Base-by-base conservation (phyloP, 2,888 invertebrate genomes). In the Ophioninae sp. region DNA sequence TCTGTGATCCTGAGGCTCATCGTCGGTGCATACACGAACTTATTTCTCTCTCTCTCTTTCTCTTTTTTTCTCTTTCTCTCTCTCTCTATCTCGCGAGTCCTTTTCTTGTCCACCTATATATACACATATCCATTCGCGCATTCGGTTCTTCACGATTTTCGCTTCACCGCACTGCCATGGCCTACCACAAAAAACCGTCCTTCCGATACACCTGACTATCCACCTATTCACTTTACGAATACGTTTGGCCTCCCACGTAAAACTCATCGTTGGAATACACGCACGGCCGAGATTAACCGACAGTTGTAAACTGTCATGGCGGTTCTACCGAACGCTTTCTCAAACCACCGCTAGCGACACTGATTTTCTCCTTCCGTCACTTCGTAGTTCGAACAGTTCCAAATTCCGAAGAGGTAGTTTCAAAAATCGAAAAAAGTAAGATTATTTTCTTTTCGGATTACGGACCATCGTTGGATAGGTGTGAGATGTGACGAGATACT, bases 1-100 rank as follows among this genome's bases (percentile, higher is more conserved):
- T 77, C 80, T 85, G 81, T 81, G 83, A 83, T 83, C 85, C 87
- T 79, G 73, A 64, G 72, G 61, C 65, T 76, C 79, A 80, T 76
- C 79, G n/a, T 17, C 68, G 51, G 59, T 77, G 59, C 68, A 56
- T 58, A 41, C 67, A 44, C 22, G 91, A 92, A 93, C 86, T 89
- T 90, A 89, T 90, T 89, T 88, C 89, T 89, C 89, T 88, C 86
- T 89, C 86, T 86, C 85, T 85, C 87, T 86, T 22, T 71, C 59
- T 74, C 39, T 67, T 22, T 69, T 58, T 64, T 59, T 63, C 30
- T 64, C 68, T 68, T 51, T 75, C 86, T 89, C 85, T 87, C 84
- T 86, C 87, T 86, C 73, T 39, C 41, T 44, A 58, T 61, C 72
- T 64, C 22, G 9, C 17, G 3, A 6, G 6, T 30, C 10, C 51